phyloP scores from a whole-genome alignment of 2,797 vertebrate genomes.

The Phalanger gymnotis region DNA sequence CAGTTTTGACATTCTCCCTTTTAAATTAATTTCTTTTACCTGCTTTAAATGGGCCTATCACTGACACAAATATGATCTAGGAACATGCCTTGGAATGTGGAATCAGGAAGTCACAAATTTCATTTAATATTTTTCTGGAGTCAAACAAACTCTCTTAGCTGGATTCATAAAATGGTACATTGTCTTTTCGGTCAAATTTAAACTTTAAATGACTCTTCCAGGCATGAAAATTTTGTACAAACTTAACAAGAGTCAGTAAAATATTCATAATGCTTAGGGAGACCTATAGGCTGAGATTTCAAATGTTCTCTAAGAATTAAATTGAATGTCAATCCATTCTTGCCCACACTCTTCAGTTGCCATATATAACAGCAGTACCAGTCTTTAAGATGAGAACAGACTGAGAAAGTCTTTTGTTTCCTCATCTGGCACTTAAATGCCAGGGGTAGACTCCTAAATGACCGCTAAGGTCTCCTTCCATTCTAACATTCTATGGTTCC shows the following conservation, averaged over 20 bases:
- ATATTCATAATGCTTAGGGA: not conserved
- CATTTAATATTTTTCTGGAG: too few species aligned
- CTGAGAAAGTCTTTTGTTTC: not conserved
- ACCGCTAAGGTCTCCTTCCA: not conserved
- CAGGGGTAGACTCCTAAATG: not conserved
- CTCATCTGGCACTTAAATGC: not conserved
- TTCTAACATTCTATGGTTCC: not conserved
- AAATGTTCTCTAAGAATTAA: not conserved
- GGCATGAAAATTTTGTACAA: not conserved
- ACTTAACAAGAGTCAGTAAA: not conserved
- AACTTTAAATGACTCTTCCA: not conserved
- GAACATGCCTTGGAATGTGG: too few species aligned
- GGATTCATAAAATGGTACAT: not conserved
- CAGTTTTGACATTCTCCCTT: not conserved
- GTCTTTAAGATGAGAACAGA: not conserved
- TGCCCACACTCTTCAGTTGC: not conserved
- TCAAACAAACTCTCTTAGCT: not conserved
- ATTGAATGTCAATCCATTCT: not conserved
- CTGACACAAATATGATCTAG: accelerated
- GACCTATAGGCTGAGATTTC: accelerated
- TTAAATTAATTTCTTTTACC: not conserved
- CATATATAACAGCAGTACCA: not conserved
- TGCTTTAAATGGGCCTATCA: not conserved
- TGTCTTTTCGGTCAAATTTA: not conserved
- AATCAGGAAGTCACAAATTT: not conserved